Base-by-base conservation (phyloP, 2,888 invertebrate genomes). In the Platycheirus albimanus region DNA sequence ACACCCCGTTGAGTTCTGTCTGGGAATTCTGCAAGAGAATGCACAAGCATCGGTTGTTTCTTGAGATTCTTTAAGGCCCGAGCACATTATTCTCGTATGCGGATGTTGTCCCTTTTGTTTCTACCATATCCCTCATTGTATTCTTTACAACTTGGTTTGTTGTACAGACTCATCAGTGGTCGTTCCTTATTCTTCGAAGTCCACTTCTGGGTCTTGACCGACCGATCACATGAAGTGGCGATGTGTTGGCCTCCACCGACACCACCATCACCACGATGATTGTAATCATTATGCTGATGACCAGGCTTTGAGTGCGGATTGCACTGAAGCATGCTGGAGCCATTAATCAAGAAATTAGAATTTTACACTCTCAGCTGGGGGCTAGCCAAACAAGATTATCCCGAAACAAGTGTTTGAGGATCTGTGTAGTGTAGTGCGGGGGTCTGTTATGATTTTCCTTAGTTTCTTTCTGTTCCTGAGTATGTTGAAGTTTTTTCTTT, bases 341-440 rank as follows among this genome's bases (percentile, higher is more conserved):
- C 78, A 83, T 83, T 78, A 78, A 83, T 83, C 83, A 83, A 69
- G 78, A 83, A 83, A 78, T 78, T 83, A 78, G 78, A 83, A 83
- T 83, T 83, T 83, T 72, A 83, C 77, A 78, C 83, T 83, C 78
- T 24, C 72, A 78, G 78, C 77, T 83, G 77, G 83, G 20, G 72
- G 83, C 77, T 64, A 64, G 69, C 83, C 71, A 78, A 77, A 83
- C 77, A 72, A 43, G 78, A 64, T 69, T 69, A 43, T 36, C 67
- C 41, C 24, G 28, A 10, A 71, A 49, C 76, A 54, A 76, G 71
- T 76, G 70, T 58, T 43, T 38, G 66, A 51, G 70, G 38, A 63
- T 56, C 47, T 54, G 54, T 54, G n/a, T n/a, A n/a, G n/a, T n/a
- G n/a, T n/a, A n/a, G n/a, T n/a, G n/a, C n/a, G 15, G 36, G 58